phyloP scores from a whole-genome alignment of 2,797 vertebrate species.

The Ctenopoma kingsleyae region DNA sequence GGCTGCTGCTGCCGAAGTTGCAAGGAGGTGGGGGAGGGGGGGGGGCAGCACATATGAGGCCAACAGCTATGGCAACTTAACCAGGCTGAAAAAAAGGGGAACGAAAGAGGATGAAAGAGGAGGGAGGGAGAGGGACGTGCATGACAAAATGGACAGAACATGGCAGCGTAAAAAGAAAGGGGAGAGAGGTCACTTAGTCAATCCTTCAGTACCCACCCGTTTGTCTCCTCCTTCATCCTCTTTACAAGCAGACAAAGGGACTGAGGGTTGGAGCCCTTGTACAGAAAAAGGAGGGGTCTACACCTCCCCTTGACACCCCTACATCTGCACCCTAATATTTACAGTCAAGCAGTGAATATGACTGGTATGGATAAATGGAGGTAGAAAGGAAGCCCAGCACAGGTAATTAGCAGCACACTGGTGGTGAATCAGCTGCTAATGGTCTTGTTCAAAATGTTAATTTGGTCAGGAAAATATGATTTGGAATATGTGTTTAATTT shows the following conservation, averaged over 20 bases:
- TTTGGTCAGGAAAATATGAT: neutral
- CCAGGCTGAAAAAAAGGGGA: constrained; percentile 78
- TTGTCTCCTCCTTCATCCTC: constrained; percentile 64
- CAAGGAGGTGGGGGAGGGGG: constrained; percentile 28
- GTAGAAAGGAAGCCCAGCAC: constrained; percentile 5
- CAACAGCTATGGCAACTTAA: constrained; percentile 78
- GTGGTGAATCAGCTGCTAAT: neutral
- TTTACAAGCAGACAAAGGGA: constrained; percentile 81
- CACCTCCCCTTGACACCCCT: constrained; percentile 36
- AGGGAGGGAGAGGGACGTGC: constrained; percentile 71
- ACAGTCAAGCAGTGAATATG: constrained; percentile 38
- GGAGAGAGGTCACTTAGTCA: constrained; percentile 84
- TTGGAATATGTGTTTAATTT: neutral
- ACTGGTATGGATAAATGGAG: constrained; percentile 2
- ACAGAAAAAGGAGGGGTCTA: constrained; percentile 67
- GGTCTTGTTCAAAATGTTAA: constrained; percentile 1
- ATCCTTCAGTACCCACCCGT: constrained; percentile 53
- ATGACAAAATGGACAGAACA: constrained; percentile 78
- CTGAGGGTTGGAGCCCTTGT: constrained; percentile 77
- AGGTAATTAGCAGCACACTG: neutral
- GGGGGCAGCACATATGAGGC: constrained; percentile 55
- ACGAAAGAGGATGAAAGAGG: constrained; percentile 80
- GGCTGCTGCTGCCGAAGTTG: constrained; percentile 67
- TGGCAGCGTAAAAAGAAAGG: constrained; percentile 72
- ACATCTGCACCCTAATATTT: constrained; percentile 49